Base-by-base conservation (phyloP, 2,888 invertebrate species). In the Cryptus armator region DNA sequence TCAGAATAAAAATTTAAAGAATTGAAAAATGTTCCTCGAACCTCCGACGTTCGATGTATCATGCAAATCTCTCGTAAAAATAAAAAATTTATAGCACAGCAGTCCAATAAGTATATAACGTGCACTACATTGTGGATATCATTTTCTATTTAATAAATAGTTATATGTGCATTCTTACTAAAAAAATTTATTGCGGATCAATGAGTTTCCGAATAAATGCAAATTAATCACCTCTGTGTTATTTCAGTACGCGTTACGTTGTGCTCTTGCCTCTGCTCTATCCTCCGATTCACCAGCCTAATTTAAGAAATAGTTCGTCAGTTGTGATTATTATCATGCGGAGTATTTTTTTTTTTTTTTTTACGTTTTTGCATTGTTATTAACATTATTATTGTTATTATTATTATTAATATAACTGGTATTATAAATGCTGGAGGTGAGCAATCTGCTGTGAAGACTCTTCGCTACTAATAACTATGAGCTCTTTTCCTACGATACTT, bases 221-320 rank as follows among this genome's bases (percentile, higher is more conserved):
- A 71, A 71, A 88, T 92, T 92, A 92, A 91, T 94, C 93, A 95
- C 95, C 95, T 96, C 95, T 96, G 95, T 89, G 96, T 96, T 91
- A 96, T 95, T 94, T 96, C 96, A 93, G 96, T 96, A 93, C 95
- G 95, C 90, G 96, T 96, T 93, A 96, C 95, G 94, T 95, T 95
- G 94, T 96, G 96, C 94, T 96, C 96, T 94, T 96, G 95, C 92
- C 95, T 95, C 94, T 96, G 95, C 94, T 96, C 96, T 94, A 96
- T 95, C 93, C 96, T 95, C 92, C 96, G 95, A 94, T 96, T 96
- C 95, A 96, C 96, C 95, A 96, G 95, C 95, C 96, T 96, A 94
- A 90, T 90, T 90, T 89, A 82, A 89, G 90, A 88, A 90, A 92
- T 88, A 66, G 19, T 37, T 81, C 32, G 71, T 83, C 68, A 82